Evolutionary conservation across 1,140 invertebrate species (phyloP).

Genomic region (Aleiodes sp.): DNA sequence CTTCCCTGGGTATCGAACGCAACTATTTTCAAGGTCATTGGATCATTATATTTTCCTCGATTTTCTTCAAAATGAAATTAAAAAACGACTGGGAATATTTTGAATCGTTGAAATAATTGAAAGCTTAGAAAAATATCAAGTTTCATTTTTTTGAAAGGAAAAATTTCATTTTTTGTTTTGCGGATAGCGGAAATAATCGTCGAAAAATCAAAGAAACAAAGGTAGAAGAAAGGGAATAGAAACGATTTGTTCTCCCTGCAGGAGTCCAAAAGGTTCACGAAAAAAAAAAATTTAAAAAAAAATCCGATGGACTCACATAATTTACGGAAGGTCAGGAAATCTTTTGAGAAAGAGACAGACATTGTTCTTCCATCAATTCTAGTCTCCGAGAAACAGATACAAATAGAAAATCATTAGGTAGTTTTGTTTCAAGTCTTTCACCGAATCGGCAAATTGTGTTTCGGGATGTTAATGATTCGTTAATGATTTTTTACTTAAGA

Average conservation of each 20-base stretch:
- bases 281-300: conserved; percentile 46
- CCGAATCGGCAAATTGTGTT: conserved; percentile 27
- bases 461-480: conserved; percentile 55
- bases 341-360: conserved; percentile 24
- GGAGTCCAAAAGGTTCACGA: conserved; percentile 59
- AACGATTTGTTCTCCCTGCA: conserved; percentile 62
- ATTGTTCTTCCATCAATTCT: conserved; percentile 36
- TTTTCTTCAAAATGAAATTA: too few relatives aligned
- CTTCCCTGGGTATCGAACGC: too few relatives aligned
- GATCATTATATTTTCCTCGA: too few relatives aligned
- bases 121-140: conserved; percentile 20
- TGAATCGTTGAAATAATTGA: too few relatives aligned
- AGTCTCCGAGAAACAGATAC: conserved; percentile 50
- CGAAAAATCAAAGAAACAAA: conserved; percentile 39
- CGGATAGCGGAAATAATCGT: conserved; percentile 28
- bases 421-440: conserved; percentile 59
- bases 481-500: conserved; percentile 54
- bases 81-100: too few relatives aligned
- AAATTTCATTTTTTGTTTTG: neutral
- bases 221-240: conserved; percentile 29
- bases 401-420: conserved; percentile 67
- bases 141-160: neutral
- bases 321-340: conserved; percentile 50
- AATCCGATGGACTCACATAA: conserved; percentile 62
- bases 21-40: too few relatives aligned